Evolutionary conservation across 2,113 vertebrate genomes (phyloP), one percentile per base, ranked within the genome.

Genomic region (Neopipo cinnamomea): DNA sequence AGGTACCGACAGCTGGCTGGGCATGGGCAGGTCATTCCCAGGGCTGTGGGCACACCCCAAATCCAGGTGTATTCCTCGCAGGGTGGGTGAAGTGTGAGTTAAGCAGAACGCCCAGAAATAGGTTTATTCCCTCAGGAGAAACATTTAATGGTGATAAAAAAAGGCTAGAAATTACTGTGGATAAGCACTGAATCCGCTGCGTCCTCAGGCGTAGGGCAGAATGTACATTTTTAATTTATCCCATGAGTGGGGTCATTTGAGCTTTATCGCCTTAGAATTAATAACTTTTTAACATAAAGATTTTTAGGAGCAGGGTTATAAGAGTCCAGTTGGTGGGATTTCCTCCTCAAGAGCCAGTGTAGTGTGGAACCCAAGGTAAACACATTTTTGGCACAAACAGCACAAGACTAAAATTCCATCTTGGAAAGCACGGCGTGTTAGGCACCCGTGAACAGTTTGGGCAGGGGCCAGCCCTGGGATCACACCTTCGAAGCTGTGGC

Each of bases 351-450:
- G 19, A 39, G 16, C 47, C 53, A 61, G 30, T 0, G 20, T 15
- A 42, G 11, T 15, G 8, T 82, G 46, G 20, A 55, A 76, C 66
- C 8, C 1, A 0, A 74, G 44, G 55, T 4, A 35, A 66, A 25
- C 2, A 1, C 1, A 0, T 6, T 72, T 67, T 59, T 82, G 63
- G 52, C 71, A 88, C 53, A 44, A 59, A 27, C 7, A 65, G 13
- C 24, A 14, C 24, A 5, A 33, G 35, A 31, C 74, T 20, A 37
- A 46, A 15, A 9, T 66, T 20, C 35, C 7, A 2, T 24, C 52
- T 44, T 37, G 52, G 76, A 16, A 79, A 65, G 35, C 1, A 4
- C 2, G 0, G 10, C 0, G 0, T 0, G 1, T 81, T 58, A 39
- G 27, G 53, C 61, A 49, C 18, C 13, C 35, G 7, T 5, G 16